phyloP scores from a whole-genome alignment of 2,113 vertebrate species.

The Tor tambroides region DNA sequence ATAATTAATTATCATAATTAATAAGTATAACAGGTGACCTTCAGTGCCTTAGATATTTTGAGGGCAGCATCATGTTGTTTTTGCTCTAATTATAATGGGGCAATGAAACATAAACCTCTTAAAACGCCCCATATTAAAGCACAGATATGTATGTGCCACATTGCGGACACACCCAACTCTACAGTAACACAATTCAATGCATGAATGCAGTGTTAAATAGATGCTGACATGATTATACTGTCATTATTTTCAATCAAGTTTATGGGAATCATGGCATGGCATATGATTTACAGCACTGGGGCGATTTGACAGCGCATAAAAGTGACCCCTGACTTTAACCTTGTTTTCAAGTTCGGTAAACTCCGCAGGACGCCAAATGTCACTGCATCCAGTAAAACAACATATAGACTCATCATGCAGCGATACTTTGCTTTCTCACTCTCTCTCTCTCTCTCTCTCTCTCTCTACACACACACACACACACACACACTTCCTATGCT shows the following conservation, averaged over 20 bases:
- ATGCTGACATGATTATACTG: background rate
- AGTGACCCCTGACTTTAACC: conserved; percentile 35
- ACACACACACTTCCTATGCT: background rate
- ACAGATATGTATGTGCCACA: background rate
- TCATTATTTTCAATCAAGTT: background rate
- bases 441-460: conserved; percentile 58
- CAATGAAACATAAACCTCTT: background rate
- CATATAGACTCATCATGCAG: conserved; percentile 35
- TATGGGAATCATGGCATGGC: background rate
- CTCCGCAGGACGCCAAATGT: conserved; percentile 58
- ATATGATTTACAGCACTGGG: background rate
- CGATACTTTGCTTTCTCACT: conserved; percentile 28
- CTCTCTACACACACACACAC: background rate
- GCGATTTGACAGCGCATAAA: background rate
- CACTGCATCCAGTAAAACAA: conserved; percentile 53
- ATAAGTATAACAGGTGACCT: conserved; percentile 6
- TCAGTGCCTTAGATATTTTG: background rate
- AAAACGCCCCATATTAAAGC: background rate
- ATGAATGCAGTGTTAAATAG: too few relatives aligned
- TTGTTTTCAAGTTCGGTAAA: conserved; percentile 50
- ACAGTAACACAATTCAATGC: too few relatives aligned
- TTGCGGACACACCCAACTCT: background rate
- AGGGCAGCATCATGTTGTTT: background rate
- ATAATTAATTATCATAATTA: conserved; percentile 28
- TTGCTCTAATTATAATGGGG: conserved; percentile 11